phyloP scores from a whole-genome alignment of 2,888 invertebrate species.

The Drosophila gaucha region DNA sequence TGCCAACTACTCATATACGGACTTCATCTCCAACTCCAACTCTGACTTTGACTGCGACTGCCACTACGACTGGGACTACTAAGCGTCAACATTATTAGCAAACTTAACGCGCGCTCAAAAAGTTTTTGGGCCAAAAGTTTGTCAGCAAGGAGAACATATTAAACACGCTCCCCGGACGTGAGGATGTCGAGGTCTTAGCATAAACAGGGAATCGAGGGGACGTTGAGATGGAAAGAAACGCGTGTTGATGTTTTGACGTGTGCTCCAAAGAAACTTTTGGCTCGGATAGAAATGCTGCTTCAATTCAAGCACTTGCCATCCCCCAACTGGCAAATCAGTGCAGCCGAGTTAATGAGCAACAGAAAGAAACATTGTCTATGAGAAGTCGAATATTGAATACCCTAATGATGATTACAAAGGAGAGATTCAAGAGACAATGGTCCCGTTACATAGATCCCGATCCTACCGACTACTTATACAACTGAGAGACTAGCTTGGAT shows the following conservation, averaged over 20 bases:
- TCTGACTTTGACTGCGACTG: background rate
- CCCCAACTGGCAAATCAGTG: conserved; percentile 66
- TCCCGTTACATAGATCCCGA: too few relatives aligned
- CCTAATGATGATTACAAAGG: too few relatives aligned
- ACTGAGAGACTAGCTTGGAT: too few relatives aligned
- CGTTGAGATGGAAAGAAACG: conserved; percentile 38
- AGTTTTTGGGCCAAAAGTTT: conserved; percentile 71
- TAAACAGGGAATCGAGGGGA: background rate
- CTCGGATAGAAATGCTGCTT: conserved; percentile 38
- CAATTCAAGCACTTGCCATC: conserved; percentile 66
- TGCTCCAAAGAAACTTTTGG: conserved; percentile 65
- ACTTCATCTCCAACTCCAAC: conserved; percentile 1
- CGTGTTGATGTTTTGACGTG: conserved; percentile 80
- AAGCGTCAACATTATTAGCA: conserved; percentile 74
- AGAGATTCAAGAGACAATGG: background rate
- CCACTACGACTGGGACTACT: conserved; percentile 27
- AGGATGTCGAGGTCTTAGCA: conserved; percentile 31
- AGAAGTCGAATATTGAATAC: background rate
- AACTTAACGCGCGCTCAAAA: conserved; percentile 73
- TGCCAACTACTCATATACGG: conserved; percentile 33
- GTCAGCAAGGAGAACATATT: conserved; percentile 72
- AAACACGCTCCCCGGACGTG: conserved; percentile 65
- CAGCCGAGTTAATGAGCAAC: conserved; percentile 71
- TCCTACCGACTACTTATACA: too few relatives aligned
- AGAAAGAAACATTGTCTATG: background rate